Conservation (phyloP, 2,888 invertebrate genomes). For the Trissolcus japonicus region DNA sequence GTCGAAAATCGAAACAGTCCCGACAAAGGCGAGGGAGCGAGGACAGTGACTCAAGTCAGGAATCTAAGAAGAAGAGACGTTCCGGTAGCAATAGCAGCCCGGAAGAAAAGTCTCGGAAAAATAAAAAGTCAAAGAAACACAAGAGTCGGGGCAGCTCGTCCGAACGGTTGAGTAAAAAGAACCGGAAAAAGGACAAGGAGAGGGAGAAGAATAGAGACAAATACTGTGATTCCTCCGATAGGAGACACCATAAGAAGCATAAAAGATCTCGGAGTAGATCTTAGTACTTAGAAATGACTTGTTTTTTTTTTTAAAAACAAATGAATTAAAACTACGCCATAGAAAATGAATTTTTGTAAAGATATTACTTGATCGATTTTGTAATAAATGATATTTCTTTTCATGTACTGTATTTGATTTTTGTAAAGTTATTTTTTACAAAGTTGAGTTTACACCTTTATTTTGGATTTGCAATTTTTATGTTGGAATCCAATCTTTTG, state of each 20-base stretch:
- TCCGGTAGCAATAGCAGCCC: conserved; percentile 62
- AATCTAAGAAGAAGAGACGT: conserved; percentile 61
- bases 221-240: conserved; percentile 76
- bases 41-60: conserved; percentile 58
- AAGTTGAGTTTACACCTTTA: not conserved
- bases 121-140: conserved; percentile 72
- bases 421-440: not conserved
- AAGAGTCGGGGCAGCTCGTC: conserved; percentile 72
- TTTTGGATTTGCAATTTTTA: not conserved
- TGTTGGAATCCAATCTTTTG: not conserved
- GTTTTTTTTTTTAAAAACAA: too few relatives aligned
- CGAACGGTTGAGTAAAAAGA: conserved; percentile 77
- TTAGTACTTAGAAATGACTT: not conserved
- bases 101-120: conserved; percentile 55
- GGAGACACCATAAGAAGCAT: conserved; percentile 76
- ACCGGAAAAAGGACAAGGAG: conserved; percentile 80
- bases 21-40: conserved; percentile 38
- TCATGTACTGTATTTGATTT: conserved; percentile 1
- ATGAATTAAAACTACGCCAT: not conserved
- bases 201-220: conserved; percentile 79
- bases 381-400: conserved; percentile 8
- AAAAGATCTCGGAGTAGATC: conserved; percentile 62
- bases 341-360: conserved; percentile 1
- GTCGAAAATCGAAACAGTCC: conserved; percentile 60
- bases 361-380: not conserved